Evolutionary conservation across 2,797 vertebrate genomes (phyloP).

Genomic region (Cebuella pygmaea): DNA sequence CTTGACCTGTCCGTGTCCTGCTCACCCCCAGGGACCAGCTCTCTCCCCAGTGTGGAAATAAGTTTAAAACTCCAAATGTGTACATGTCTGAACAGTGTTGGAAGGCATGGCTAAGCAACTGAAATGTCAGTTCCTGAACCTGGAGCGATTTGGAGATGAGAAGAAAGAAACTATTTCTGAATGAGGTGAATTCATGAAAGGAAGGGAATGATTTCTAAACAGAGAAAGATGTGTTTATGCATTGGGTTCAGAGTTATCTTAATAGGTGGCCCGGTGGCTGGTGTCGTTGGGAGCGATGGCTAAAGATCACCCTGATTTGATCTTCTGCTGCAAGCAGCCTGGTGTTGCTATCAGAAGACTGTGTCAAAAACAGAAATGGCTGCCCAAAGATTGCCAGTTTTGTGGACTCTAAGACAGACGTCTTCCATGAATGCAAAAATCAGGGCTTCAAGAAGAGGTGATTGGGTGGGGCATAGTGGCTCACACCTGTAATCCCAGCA

Average conservation of each 20-base stretch:
- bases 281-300: not conserved
- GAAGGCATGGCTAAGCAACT: not conserved
- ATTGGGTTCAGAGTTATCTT: not conserved
- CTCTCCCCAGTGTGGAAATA: slow-evolving; percentile 1
- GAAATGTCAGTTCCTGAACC: not conserved
- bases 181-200: not conserved
- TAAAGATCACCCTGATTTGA: not conserved
- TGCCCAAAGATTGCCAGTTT: not conserved
- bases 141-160: not conserved
- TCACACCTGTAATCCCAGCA: not conserved
- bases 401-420: not conserved
- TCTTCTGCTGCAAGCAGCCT: not conserved
- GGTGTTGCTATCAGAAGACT: not conserved
- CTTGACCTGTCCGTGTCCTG: not conserved
- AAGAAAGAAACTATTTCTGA: not conserved
- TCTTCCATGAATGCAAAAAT: not conserved
- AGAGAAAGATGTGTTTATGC: not conserved
- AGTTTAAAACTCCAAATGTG: not conserved
- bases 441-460: not conserved
- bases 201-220: not conserved
- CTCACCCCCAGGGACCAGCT: not conserved
- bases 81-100: not conserved
- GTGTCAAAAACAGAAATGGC: not conserved
- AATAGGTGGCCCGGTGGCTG: not conserved
- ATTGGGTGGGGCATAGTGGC: not conserved